Base-by-base conservation (phyloP, 2,888 invertebrate species). In the Brassicogethes aeneus region DNA sequence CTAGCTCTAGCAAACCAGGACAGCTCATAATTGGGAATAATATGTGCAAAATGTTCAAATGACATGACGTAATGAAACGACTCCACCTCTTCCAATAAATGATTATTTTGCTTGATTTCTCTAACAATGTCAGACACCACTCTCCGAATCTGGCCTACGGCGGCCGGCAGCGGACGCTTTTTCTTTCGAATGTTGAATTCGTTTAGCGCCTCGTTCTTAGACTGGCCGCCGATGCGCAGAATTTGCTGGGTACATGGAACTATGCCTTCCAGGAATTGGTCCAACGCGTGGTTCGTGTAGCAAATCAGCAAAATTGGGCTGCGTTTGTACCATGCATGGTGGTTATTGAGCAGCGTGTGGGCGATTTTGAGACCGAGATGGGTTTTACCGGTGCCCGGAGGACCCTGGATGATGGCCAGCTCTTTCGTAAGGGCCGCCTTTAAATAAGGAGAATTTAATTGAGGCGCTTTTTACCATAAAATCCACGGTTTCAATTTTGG, bases 311-410 rank as follows among this genome's bases (percentile, higher is more conserved):
- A 67, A 61, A 90, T 82, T 1, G 85, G 84, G 2, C 54, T 70
- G 8, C 70, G 49, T 2, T 47, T 43, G 16, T 59, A 60, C 72
- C 73, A 73, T 2, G 46, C 17, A 71, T 71, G 71, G 1, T 45
- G 48, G 59, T 85, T 88, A 42, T 73, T 64, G 1, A 89, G 62
- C 15, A 91, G 58, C 0, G 77, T 74, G 40, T 79, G 70, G 1
- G 83, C 79, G 14, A 92, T 77, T 72, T 84, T 81, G 17, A 86
- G 68, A 0, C 89, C 89, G 44, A 90, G 64, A 61, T 75, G 84
- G 0, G 90, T 89, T 71, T 90, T 91, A 0, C 90, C 91, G 0
- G 90, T 90, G 2, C 91, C 91, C 0, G 91, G 90, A 0, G 90
- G 90, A 0, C 91, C 91, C 70, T 90, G 90, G 45, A 90, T 85